Percentiles rank a stretch among this genome's conserved stretches.
phyloP scores from a whole-genome alignment of 2,888 invertebrate genomes.

The Candidula unifasciata region DNA sequence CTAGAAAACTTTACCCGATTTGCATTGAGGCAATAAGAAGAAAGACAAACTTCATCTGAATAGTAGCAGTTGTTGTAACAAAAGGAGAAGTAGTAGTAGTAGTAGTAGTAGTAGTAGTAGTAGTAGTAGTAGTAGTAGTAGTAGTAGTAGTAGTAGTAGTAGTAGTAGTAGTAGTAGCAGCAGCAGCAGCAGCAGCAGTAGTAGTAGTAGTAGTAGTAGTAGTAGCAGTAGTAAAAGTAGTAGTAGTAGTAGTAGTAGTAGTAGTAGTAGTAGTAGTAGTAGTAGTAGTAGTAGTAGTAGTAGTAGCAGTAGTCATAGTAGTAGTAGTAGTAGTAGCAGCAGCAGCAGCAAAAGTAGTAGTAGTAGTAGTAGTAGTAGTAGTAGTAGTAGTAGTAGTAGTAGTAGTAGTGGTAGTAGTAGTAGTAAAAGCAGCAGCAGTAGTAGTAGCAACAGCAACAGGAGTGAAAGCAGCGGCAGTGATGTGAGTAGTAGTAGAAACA shows the following conservation, averaged over 20 bases:
- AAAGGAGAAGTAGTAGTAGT: slow-evolving; percentile 40
- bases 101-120: slow-evolving; percentile 51
- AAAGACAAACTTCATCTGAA: neutral
- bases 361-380: slow-evolving; percentile 50
- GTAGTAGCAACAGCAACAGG: slow-evolving; percentile 50
- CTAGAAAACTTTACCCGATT: too few species aligned
- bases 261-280: slow-evolving; percentile 49
- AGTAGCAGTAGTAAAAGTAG: slow-evolving; percentile 50
- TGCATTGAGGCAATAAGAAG: too few species aligned
- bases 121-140: slow-evolving; percentile 53
- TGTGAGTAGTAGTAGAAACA: slow-evolving; percentile 43
- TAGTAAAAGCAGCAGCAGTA: slow-evolving; percentile 50
- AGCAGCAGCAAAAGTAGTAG: slow-evolving; percentile 48
- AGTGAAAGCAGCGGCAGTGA: slow-evolving; percentile 46
- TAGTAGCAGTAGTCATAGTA: slow-evolving; percentile 43
- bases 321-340: slow-evolving; percentile 45
- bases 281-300: slow-evolving; percentile 49
- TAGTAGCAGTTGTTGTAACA: neutral
- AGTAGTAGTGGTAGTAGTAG: slow-evolving; percentile 35
- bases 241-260: slow-evolving; percentile 50
- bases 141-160: slow-evolving; percentile 52
- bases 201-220: slow-evolving; percentile 43
- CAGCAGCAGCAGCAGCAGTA: slow-evolving; percentile 39
- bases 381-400: slow-evolving; percentile 45
- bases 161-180: slow-evolving; percentile 51